Evolutionary conservation across 35 echinoderm and acorn worm species (phyloP), one percentile per base, ranked within the genome.

Genomic region (Stichopus chloronotus): DNA sequence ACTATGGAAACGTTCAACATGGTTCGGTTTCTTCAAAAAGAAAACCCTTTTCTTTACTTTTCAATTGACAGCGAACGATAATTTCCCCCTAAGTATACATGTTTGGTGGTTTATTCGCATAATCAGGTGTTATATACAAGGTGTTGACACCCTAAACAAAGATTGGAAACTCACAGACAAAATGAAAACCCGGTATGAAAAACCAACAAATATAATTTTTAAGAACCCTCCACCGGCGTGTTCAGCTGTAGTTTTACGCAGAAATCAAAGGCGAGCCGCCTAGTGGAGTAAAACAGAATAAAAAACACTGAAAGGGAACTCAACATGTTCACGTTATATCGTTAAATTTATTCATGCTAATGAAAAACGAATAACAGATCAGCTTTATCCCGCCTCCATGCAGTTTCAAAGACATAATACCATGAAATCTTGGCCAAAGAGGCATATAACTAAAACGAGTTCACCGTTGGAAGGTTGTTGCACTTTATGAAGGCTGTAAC

Each of bases 111-210:
- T 89, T 89, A 89, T 71, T 54, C 59, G 65, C 57, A 25, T 61
- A 71, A 72, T 89, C 65, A 52, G 87, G 21, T 17, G 60, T 89
- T 89, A 72, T 72, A 71, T 71, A 54, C 23, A 72, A 89, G 87
- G 87, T 89, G 87, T 89, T 89, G 87, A 89, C 87, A 89, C 87
- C 87, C 87, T 89, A 89, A 89, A 89, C 87, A 89, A 89, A 89
- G 87, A 71, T 88, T 57, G 52, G 54, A 14, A 25, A 57, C 19
- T 19, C 17, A 57, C 86, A 57, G 86, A 88, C 86, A 88, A 88
- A 88, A 88, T 88, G 86, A 69, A 24, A 30, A 43, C 30, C 30
- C 61, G 58, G 86, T 88, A 88, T 88, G 86, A 88, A 60, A 88
- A 88, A 88, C 86, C 58, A 88, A 88, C 86, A 88, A 88, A 88